A percentile compares a stretch with the other conserved stretches of the same genome.
Conservation (phyloP, 2,888 invertebrate genomes). For the Galerucella nymphaeae region DNA sequence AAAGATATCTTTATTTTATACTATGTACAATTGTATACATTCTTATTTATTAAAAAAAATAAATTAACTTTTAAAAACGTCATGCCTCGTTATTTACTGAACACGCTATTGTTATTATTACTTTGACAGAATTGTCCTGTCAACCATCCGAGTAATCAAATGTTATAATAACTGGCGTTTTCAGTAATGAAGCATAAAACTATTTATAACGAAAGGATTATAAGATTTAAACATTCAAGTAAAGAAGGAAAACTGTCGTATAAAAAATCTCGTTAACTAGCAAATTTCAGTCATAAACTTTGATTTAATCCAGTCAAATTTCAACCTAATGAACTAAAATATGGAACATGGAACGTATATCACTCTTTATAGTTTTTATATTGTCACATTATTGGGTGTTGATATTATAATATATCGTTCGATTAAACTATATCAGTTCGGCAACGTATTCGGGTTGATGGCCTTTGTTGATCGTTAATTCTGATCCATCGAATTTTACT, state of each 20-base stretch:
- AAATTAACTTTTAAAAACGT: slow-evolving; percentile 23
- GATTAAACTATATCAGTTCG: slow-evolving; percentile 64
- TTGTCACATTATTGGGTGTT: slow-evolving; percentile 43
- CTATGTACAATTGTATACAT: slow-evolving; percentile 57
- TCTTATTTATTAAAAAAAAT: slow-evolving; percentile 35
- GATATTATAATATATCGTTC: slow-evolving; percentile 5
- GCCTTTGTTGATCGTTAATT: slow-evolving; percentile 68
- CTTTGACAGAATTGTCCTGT: no score
- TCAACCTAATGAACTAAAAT: background rate
- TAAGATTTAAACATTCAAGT: no score
- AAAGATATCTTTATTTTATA: slow-evolving; percentile 50
- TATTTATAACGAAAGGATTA: slow-evolving; percentile 13
- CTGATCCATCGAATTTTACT: slow-evolving; percentile 62
- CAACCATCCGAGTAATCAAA: no score
- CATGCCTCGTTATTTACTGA: slow-evolving; percentile 19
- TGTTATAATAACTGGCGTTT: background rate
- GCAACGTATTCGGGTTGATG: slow-evolving; percentile 73
- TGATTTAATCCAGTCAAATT: background rate
- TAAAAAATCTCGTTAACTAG: no score
- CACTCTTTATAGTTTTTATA: slow-evolving; percentile 39
- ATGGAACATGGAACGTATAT: slow-evolving; percentile 18
- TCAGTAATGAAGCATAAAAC: no score
- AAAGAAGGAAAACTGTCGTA: no score
- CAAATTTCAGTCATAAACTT: no score
- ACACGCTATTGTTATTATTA: no score